Conservation (phyloP, 2,797 vertebrate genomes). For the Trachops cirrhosus region DNA sequence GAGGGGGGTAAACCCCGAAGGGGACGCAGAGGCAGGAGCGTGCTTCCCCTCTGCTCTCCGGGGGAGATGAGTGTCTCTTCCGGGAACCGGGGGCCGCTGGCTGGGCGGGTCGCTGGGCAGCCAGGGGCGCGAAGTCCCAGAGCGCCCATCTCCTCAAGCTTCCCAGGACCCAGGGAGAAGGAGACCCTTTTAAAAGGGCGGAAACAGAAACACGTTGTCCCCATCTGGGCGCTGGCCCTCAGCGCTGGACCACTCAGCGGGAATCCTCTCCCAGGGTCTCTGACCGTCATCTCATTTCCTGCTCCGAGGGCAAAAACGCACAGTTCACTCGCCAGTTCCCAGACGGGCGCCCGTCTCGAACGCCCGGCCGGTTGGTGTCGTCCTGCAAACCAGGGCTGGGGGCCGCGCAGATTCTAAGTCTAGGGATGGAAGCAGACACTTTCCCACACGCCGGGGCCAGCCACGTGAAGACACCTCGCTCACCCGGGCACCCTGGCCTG, state of each 20-base stretch:
- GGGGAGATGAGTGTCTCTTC: background rate
- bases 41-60: background rate
- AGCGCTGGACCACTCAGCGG: background rate
- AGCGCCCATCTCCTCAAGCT: background rate
- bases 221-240: background rate
- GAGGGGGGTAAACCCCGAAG: background rate
- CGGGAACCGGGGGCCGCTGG: background rate
- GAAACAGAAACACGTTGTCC: constrained; percentile 7
- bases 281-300: background rate
- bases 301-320: background rate
- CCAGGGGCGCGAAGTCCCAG: background rate
- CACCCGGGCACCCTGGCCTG: background rate
- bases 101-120: rapidly evolving
- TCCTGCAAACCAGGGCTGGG: background rate
- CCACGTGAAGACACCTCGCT: background rate
- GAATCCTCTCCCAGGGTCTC: background rate
- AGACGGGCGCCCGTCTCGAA: background rate
- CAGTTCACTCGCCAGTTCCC: background rate
- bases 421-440: background rate
- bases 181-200: background rate
- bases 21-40: background rate
- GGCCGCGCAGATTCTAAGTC: background rate
- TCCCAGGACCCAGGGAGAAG: background rate
- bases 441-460: background rate
- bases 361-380: background rate